Conservation (phyloP, 2,113 vertebrate species). For the Chlorocebus sabaeus region DNA sequence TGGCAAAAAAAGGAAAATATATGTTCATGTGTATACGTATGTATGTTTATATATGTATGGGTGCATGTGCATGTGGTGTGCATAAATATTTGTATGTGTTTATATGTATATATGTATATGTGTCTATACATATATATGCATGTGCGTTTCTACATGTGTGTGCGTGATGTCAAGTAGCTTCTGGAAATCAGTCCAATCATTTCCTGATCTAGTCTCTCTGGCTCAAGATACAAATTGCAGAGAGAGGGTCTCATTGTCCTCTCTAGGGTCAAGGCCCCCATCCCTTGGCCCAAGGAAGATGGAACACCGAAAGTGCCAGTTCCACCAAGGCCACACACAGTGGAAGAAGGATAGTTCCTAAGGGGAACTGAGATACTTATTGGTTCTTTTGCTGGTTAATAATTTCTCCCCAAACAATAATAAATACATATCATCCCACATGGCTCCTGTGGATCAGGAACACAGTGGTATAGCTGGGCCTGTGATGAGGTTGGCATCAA, state of each 20-base stretch:
- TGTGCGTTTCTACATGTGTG: rapidly evolving
- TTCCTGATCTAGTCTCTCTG: neutral
- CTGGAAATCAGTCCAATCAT: neutral
- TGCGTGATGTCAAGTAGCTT: neutral
- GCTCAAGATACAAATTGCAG: neutral
- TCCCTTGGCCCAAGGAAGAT: too few relatives aligned
- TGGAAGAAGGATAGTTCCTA: neutral
- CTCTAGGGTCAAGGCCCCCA: neutral
- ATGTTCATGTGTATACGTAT: too few relatives aligned
- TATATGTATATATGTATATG: neutral
- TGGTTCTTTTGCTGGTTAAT: neutral
- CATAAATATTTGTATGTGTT: neutral
- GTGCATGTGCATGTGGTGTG: too few relatives aligned
- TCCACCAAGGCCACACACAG: neutral
- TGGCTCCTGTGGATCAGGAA: neutral
- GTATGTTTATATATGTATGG: neutral
- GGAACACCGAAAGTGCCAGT: rapidly evolving
- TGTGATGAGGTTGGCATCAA: rapidly evolving
- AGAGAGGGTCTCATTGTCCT: neutral
- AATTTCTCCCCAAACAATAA: too few relatives aligned
- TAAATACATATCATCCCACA: rapidly evolving
- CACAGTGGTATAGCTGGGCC: rapidly evolving
- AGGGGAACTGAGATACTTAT: neutral
- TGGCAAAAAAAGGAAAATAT: neutral
- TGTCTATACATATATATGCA: rapidly evolving